phyloP scores from a whole-genome alignment of 2,797 vertebrate genomes.

The Chaunax sp. region DNA sequence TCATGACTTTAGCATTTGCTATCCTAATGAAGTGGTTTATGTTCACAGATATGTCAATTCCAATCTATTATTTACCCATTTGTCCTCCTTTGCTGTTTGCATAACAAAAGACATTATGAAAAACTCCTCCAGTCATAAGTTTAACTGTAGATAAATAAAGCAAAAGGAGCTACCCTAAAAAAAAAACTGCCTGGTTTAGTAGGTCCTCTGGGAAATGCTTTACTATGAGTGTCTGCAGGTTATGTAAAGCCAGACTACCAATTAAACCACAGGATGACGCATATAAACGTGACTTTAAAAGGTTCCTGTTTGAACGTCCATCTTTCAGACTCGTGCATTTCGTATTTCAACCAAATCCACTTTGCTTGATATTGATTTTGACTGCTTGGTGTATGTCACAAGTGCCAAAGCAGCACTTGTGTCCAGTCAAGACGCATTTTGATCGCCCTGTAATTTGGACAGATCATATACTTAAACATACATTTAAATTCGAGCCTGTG shows the following conservation, averaged over 20 bases:
- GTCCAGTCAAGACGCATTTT: background rate
- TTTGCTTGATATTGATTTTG: background rate
- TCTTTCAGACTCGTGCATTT: background rate
- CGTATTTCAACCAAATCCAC: background rate
- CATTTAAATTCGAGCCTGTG: background rate
- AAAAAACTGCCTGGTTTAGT: no score
- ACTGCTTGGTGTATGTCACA: background rate
- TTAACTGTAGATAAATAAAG: background rate
- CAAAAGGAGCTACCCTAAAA: no score
- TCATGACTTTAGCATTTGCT: background rate
- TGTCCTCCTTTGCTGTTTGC: slow-evolving; percentile 14
- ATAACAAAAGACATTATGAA: background rate
- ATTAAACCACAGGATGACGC: slow-evolving; percentile 12
- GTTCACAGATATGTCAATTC: background rate
- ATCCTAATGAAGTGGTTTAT: background rate
- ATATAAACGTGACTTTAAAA: slow-evolving; percentile 14
- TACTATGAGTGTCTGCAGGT: no score
- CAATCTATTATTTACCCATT: background rate
- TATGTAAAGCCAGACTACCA: no score
- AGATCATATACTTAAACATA: background rate
- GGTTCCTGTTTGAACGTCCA: background rate
- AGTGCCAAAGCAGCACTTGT: background rate
- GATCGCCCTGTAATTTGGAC: slow-evolving; percentile 15
- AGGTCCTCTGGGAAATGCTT: no score
- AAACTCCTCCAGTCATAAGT: background rate